A percentile compares a stretch with the other conserved stretches of the same genome.
phyloP scores from a whole-genome alignment of 2,888 invertebrate genomes.

The Acleris emargana region DNA sequence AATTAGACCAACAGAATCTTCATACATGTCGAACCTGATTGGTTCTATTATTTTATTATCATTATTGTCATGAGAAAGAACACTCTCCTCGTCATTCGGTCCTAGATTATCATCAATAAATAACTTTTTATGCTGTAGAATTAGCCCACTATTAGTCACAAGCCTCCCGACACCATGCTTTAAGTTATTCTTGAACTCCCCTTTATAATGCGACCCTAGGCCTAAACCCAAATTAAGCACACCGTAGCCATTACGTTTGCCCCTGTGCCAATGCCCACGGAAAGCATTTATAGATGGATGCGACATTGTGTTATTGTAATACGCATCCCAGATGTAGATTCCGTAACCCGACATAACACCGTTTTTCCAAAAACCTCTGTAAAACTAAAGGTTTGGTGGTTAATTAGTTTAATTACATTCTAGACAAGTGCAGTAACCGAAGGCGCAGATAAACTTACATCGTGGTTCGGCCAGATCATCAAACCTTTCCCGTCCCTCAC shows the following conservation, averaged over 20 bases:
- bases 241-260: conserved; percentile 80
- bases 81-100: conserved; percentile 42
- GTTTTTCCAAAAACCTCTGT: conserved; percentile 83
- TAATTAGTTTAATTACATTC: conserved; percentile 1
- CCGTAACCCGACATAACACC: conserved; percentile 84
- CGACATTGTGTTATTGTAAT: conserved; percentile 78
- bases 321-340: conserved; percentile 83
- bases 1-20: conserved; percentile 68
- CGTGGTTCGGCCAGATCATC: conserved; percentile 85
- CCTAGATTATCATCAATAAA: conserved; percentile 80
- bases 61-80: conserved; percentile 11
- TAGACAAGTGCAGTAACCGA: not conserved
- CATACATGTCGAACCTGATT: conserved; percentile 59
- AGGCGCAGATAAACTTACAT: conserved; percentile 63
- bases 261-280: conserved; percentile 82
- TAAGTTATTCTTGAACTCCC: conserved; percentile 80
- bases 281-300: conserved; percentile 79
- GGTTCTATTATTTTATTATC: conserved; percentile 50
- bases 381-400: conserved; percentile 64
- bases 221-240: conserved; percentile 75
- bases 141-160: conserved; percentile 82
- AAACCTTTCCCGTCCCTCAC: conserved; percentile 82
- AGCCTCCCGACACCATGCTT: conserved; percentile 83
- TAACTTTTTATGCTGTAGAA: conserved; percentile 72
- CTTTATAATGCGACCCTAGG: conserved; percentile 81